Evolutionary conservation across 2,113 vertebrate species (phyloP).

Genomic region (Tetraodon nigroviridis): DNA sequence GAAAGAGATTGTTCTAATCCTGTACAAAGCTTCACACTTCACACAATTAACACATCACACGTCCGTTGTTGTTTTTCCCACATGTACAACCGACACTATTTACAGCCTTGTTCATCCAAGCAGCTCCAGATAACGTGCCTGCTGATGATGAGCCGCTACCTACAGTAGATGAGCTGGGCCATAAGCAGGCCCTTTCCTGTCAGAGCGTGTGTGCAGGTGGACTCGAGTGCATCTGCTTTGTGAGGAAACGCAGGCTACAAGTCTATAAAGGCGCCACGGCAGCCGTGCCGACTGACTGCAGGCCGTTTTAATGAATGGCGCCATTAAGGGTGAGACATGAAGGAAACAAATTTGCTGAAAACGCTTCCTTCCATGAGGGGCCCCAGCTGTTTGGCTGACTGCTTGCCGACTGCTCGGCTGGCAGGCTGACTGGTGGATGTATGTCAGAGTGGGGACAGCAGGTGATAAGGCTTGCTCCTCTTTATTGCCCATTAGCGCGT

Average conservation of each 20-base stretch:
- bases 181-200: slow-evolving; percentile 40
- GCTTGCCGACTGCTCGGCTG: slow-evolving; percentile 44
- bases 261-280: slow-evolving; percentile 58
- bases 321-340: slow-evolving; percentile 61
- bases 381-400: slow-evolving; percentile 60
- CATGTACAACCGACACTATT: slow-evolving; percentile 20
- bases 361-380: slow-evolving; percentile 65
- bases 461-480: slow-evolving; percentile 58
- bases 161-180: slow-evolving; percentile 43
- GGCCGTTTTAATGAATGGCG: slow-evolving; percentile 68
- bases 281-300: slow-evolving; percentile 51
- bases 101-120: neutral
- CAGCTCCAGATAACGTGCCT: neutral
- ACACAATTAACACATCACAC: slow-evolving; percentile 18
- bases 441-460: slow-evolving; percentile 48
- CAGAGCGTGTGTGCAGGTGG: slow-evolving; percentile 32
- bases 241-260: slow-evolving; percentile 34
- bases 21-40: slow-evolving; percentile 24
- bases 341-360: slow-evolving; percentile 64
- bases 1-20: neutral
- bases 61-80: slow-evolving; percentile 11
- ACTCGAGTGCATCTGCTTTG: slow-evolving; percentile 24
- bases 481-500: slow-evolving; percentile 67
- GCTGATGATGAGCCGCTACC: slow-evolving; percentile 7
- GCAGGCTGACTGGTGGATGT: slow-evolving; percentile 41